Evolutionary conservation across 2,797 vertebrate genomes (phyloP).

Genomic region (Hippopotamyrus pictus): DNA sequence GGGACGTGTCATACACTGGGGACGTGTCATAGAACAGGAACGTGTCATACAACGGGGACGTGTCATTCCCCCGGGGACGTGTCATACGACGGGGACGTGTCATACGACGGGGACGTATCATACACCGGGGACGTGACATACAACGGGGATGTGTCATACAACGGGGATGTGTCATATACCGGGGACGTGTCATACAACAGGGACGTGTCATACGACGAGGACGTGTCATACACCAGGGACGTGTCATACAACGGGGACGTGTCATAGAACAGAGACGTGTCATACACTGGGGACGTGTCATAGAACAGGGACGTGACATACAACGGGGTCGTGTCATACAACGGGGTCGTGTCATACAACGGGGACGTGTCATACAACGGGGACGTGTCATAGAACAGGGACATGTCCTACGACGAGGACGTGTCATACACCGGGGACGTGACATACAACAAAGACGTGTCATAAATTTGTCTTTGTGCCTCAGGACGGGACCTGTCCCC

Average conservation of each 20-base stretch:
- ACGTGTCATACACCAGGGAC: not conserved
- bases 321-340: not conserved
- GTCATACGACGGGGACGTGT: too few species aligned
- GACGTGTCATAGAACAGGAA: too few species aligned
- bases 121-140: too few species aligned
- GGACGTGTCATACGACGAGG: too few species aligned
- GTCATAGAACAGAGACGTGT: not conserved
- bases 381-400: too few species aligned
- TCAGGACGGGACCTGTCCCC: slow-evolving; percentile 55
- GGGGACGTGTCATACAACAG: too few species aligned
- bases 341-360: too few species aligned
- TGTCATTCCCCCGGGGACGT: too few species aligned
- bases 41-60: not conserved
- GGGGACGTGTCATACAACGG: not conserved
- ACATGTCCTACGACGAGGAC: too few species aligned
- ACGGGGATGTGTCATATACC: not conserved
- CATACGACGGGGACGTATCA: not conserved
- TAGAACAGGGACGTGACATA: not conserved
- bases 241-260: not conserved
- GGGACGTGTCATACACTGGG: not conserved
- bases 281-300: not conserved
- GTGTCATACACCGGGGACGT: not conserved
- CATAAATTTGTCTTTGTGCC: not conserved
- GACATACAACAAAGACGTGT: not conserved
- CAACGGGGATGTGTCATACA: too few species aligned